phyloP scores from a whole-genome alignment of 1,140 invertebrate genomes.

The Drosophila rhopaloa region DNA sequence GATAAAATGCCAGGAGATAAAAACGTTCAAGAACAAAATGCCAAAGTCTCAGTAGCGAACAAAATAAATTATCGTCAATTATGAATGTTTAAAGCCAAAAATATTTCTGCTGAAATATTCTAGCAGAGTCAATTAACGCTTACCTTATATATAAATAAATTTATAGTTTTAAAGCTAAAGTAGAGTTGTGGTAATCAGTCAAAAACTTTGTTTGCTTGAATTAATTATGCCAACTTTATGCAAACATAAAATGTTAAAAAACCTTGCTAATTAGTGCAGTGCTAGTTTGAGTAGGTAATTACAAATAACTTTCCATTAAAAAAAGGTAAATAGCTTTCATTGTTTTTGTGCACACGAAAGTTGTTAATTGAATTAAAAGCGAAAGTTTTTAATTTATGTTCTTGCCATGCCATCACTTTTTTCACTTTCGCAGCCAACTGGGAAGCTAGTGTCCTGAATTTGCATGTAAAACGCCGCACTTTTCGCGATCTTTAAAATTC shows the following conservation, averaged over 20 bases:
- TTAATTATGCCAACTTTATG: neutral
- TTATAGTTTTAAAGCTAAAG: neutral
- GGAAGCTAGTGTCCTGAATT: constrained; percentile 12
- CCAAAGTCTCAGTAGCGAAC: no score
- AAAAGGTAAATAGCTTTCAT: constrained; percentile 7
- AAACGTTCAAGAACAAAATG: no score
- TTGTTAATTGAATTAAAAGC: constrained; percentile 24
- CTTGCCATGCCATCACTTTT: constrained; percentile 14
- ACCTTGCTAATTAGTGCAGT: neutral
- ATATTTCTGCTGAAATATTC: no score
- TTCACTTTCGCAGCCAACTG: constrained; percentile 8
- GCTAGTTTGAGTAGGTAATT: constrained; percentile 7
- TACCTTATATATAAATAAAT: neutral
- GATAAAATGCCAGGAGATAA: no score
- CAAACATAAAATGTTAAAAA: constrained; percentile 1
- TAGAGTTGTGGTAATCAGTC: neutral
- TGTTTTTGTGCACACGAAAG: constrained; percentile 5
- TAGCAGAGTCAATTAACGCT: neutral
- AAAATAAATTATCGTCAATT: no score
- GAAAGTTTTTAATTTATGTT: constrained; percentile 20
- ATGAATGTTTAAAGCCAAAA: no score
- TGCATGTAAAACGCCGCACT: constrained; percentile 29
- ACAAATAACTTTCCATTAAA: constrained; percentile 15
- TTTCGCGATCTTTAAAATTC: constrained; percentile 48
- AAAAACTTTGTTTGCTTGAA: neutral